Percentiles rank a stretch among this genome's conserved stretches.
These are phyloP conservation scores for Meda fulgida DNA, from an alignment of 2,797 vertebrate genomes.

Conservation along the genomic window DNA sequence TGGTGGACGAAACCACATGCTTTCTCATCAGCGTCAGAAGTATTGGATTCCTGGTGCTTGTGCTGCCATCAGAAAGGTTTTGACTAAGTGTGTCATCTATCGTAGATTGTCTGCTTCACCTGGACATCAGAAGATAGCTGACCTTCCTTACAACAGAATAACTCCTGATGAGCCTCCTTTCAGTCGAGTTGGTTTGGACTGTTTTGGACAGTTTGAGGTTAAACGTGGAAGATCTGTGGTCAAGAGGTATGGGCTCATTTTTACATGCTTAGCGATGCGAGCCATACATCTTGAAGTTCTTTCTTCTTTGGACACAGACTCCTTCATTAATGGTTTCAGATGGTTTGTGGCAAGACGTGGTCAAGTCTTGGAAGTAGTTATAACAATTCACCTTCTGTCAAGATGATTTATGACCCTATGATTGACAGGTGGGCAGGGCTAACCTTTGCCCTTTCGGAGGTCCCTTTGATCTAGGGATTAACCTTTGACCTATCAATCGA, in stretches of 20 bases:
- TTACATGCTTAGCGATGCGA: not conserved
- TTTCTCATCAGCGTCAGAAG: not conserved
- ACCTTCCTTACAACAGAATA: too few species aligned
- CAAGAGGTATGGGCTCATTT: not conserved
- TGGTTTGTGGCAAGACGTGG: too few species aligned
- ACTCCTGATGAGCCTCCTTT: too few species aligned
- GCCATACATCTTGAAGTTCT: not conserved
- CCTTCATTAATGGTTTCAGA: not conserved
- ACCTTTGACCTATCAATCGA: too few species aligned
- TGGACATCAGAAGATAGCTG: not conserved
- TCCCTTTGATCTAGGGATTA: too few species aligned
- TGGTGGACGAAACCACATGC: not conserved
- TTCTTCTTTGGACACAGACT: not conserved
- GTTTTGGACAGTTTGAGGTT: too few species aligned
- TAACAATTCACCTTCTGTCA: too few species aligned
- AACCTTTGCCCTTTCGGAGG: too few species aligned
- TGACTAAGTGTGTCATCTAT: not conserved
- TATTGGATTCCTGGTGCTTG: not conserved
- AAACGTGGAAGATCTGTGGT: too few species aligned
- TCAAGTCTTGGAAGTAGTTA: not conserved
- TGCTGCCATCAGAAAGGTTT: not conserved
- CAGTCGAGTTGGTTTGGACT: too few species aligned
- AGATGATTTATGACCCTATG: too few species aligned
- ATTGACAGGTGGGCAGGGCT: too few species aligned
- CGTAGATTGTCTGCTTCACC: not conserved